Base-by-base conservation (phyloP, 2,113 vertebrate genomes). In the Aptenodytes forsteri region DNA sequence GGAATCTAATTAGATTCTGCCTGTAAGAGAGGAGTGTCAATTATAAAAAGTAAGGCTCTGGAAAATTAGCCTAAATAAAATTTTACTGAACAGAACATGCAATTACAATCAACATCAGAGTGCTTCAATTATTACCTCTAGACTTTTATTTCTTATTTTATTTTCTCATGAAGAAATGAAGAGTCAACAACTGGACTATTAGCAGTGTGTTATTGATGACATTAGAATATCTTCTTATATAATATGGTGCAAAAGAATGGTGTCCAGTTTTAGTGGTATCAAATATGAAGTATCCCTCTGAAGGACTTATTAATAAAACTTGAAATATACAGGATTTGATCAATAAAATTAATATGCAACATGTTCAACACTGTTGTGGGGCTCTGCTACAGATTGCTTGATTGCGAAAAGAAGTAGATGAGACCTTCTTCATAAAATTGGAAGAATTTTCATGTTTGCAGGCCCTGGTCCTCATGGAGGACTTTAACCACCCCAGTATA, bases 1-100 rank as follows among this genome's bases (percentile, higher is more conserved):
- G 69, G 96, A 97, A 96, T 94, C 52, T 98, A 97, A 98, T 97
- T 96, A 96, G 16, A 92, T 95, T 66, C 61, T 92, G 42, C 61
- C 55, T 34, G 79, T 91, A 94, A 58, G 25, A 96, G 94, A 92
- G 25, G 88, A 95, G n/a, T 93, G 30, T 94, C 80, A 85, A 77
- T 93, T 96, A 61, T 84, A 84, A 96, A 91, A 96, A 91, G 88
- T 26, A 75, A 86, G 36, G 62, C 44, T 93, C 93, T 79, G 87
- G 84, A 90, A 97, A 97, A 96, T 95, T 83, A 89, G n/a, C 58
- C 52, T 92, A 90, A 70, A 89, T 75, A 96, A 94, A 93, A 61
- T 91, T 79, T 88, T 96, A 87, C 75, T 32, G 76, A 85, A 89
- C 34, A 93, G 47, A 92, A 80, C 72, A 46, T 85, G 66, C 36